Base-by-base conservation (phyloP, 2,888 invertebrate genomes). In the Dynastes tityus region DNA sequence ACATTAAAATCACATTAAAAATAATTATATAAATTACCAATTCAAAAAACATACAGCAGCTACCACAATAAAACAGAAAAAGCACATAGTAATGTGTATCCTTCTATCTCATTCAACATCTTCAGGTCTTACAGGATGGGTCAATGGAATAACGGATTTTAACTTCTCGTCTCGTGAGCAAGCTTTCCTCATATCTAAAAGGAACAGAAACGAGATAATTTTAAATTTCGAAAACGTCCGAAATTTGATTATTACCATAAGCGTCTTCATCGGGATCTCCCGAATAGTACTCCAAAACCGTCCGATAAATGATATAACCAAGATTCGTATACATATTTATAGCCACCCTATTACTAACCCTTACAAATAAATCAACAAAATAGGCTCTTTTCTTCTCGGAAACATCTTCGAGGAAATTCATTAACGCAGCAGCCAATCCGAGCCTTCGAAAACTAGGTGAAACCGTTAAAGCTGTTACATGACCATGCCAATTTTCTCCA, bases 201-300 rank as follows among this genome's bases (percentile, higher is more conserved):
- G 49, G 45, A 11, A 11, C 0, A 45, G 45, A 11, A 0, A 8
- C 51, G 5, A 76, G 27, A 65, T 63, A 51, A 63, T 29, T 55
- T 3, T 2, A 9, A 63, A 75, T 64, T 58, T 27, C 1, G 53
- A 49, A 64, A 13, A 53, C 11, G 16, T 13, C 2, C 2, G 16
- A 71, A 32, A 37, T 71, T 76, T 11, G 8, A 45, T 79, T 29
- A 77, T 55, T 90, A 98, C 98, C 99, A 91, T 95, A 99, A 78
- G 99, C 99, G 91, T 99, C 97, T 92, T 99, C 99, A 89, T 99
- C 98, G 29, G 96, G 96, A 89, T 98, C 97, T 22, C 98, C 98
- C 13, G 98, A 98, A 88, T 99, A 99, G 91, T 99, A 99, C 88
- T 98, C 98, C 83, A 99, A 90, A 65, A 99, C 98, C 63, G 97